Percentiles rank a stretch among this genome's conserved stretches.
Conservation (phyloP, 2,888 invertebrate species). For the Clostera curtula region DNA sequence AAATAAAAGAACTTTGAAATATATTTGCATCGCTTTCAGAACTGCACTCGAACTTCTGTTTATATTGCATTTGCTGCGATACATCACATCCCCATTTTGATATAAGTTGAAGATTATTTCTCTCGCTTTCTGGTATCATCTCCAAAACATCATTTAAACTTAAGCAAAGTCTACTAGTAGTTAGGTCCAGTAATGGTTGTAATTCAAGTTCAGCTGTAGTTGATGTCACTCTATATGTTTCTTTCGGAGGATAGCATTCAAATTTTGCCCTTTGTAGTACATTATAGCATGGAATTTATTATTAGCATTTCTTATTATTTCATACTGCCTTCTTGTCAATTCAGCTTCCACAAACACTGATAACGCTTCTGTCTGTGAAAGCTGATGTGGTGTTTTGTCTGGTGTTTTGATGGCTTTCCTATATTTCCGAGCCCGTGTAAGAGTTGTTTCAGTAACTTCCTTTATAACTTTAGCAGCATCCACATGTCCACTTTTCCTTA, state of each 20-base stretch:
- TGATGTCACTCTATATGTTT: constrained; percentile 1
- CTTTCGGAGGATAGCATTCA: constrained; percentile 2
- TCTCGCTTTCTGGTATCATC: not conserved
- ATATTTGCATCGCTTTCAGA: constrained; percentile 2
- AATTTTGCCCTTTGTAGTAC: constrained; percentile 2
- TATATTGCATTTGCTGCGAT: constrained; percentile 1
- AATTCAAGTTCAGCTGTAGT: constrained; percentile 2
- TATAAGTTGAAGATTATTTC: not conserved
- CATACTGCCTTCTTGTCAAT: constrained; percentile 6
- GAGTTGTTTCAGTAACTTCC: not conserved
- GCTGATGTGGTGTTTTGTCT: not conserved
- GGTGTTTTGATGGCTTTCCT: not conserved
- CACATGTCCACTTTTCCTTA: not conserved
- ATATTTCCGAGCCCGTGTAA: not conserved
- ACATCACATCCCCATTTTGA: constrained; percentile 4
- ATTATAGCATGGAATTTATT: not conserved
- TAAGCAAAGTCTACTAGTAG: not conserved
- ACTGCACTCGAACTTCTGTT: not conserved
- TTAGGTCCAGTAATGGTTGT: constrained; percentile 4
- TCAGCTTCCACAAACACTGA: constrained; percentile 4
- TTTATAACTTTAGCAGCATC: not conserved
- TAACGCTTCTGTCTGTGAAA: constrained; percentile 1
- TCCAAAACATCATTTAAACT: not conserved
- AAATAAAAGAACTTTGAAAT: constrained; percentile 4
- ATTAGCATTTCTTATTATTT: constrained; percentile 1